Percentiles rank a stretch among this genome's conserved stretches.
Conservation (phyloP, 2,888 invertebrate species). For the Ophioninae sp. region DNA sequence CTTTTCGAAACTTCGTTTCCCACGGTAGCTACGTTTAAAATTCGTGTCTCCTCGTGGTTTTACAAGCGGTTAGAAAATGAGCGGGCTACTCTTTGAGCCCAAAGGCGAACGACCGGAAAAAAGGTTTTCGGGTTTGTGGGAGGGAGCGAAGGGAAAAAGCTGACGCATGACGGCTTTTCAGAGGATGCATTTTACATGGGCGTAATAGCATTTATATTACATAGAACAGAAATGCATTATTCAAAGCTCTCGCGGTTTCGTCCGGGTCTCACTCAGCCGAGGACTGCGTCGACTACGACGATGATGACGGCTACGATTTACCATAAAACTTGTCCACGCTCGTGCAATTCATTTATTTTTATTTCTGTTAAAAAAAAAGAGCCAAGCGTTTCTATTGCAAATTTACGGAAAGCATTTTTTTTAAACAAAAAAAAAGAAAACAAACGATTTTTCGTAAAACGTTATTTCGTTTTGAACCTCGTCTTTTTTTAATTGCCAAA, state of each 20-base stretch:
- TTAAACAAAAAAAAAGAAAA: too few species aligned
- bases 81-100: neutral
- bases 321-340: conserved; percentile 40
- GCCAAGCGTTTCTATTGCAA: too few species aligned
- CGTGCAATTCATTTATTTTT: too few species aligned
- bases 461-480: too few species aligned
- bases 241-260: conserved; percentile 45
- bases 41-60: conserved; percentile 9
- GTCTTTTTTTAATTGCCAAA: too few species aligned
- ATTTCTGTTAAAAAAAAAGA: too few species aligned
- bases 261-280: conserved; percentile 32
- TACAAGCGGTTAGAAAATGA: conserved; percentile 30
- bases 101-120: neutral
- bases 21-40: neutral
- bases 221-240: conserved; percentile 60
- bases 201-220: conserved; percentile 60
- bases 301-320: conserved; percentile 47
- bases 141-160: conserved; percentile 34
- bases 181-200: conserved; percentile 58
- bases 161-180: conserved; percentile 33
- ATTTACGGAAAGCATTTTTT: too few species aligned
- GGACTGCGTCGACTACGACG: conserved; percentile 38
- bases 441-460: too few species aligned
- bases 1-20: neutral
- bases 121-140: conserved; percentile 34